Conservation (phyloP, 2,888 invertebrate genomes). For the Oligia latruncula region DNA sequence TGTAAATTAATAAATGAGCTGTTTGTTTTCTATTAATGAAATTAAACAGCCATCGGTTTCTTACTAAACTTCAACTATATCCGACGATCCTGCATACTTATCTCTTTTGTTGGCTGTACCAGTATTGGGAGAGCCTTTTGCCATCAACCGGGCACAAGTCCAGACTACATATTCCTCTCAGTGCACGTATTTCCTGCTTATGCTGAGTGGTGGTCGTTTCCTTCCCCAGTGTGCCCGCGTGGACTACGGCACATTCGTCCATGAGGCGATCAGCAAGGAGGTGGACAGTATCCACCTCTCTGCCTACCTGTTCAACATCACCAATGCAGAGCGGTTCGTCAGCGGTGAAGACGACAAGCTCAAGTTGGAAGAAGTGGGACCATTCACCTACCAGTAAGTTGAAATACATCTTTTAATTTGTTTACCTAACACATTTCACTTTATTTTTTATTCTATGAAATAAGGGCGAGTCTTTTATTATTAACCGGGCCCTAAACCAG, state of each 20-base stretch:
- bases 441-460: background rate
- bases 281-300: conserved; percentile 92
- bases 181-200: background rate
- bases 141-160: background rate
- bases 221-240: conserved; percentile 78
- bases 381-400: conserved; percentile 95
- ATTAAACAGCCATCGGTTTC: too few relatives aligned
- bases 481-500: background rate
- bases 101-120: too few relatives aligned
- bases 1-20: too few relatives aligned
- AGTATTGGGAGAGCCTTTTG: background rate
- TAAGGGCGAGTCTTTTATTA: background rate
- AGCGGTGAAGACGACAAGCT: conserved; percentile 91
- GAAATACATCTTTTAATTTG: background rate
- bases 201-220: background rate
- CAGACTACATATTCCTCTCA: background rate
- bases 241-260: conserved; percentile 89
- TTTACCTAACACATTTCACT: background rate
- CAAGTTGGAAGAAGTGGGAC: conserved; percentile 93
- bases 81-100: too few relatives aligned
- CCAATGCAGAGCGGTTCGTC: conserved; percentile 93
- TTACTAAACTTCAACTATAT: too few relatives aligned
- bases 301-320: conserved; percentile 94
- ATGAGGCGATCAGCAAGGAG: conserved; percentile 91
- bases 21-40: too few relatives aligned